phyloP scores from a whole-genome alignment of 1,140 invertebrate genomes.

The Drosophila fuyamai region DNA sequence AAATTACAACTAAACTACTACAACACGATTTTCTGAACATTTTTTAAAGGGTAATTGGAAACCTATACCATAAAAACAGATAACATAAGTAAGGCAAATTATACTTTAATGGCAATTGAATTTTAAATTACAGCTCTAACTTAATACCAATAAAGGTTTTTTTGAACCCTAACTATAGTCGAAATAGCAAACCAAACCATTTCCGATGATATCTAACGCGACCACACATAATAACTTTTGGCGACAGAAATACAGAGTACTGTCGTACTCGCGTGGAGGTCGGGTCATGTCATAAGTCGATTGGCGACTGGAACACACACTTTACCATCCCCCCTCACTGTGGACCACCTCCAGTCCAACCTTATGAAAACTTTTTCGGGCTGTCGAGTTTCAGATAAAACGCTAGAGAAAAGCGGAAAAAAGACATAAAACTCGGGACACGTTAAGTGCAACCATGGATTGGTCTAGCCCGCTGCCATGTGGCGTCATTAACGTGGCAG shows the following conservation, averaged over 20 bases:
- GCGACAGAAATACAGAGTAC: background rate
- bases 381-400: constrained; percentile 34
- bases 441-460: constrained; percentile 66
- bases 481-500: constrained; percentile 64
- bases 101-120: background rate
- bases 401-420: constrained; percentile 34
- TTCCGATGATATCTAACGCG: background rate
- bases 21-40: too few species aligned
- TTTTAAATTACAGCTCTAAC: background rate
- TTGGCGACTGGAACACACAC: constrained; percentile 7
- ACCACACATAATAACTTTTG: constrained; percentile 15
- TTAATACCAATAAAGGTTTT: background rate
- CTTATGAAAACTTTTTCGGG: constrained; percentile 38
- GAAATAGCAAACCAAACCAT: constrained; percentile 3
- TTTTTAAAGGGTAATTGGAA: too few species aligned
- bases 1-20: too few species aligned
- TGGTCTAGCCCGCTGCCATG: constrained; percentile 55
- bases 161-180: background rate
- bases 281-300: constrained; percentile 32
- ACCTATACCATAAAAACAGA: too few species aligned
- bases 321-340: background rate
- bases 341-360: background rate
- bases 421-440: constrained; percentile 60
- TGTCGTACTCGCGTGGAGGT: background rate
- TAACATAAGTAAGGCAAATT: background rate